These are phyloP conservation scores for Eutrigla gurnardus DNA, from an alignment of 2,797 vertebrate genomes.

Conservation along the genomic window DNA sequence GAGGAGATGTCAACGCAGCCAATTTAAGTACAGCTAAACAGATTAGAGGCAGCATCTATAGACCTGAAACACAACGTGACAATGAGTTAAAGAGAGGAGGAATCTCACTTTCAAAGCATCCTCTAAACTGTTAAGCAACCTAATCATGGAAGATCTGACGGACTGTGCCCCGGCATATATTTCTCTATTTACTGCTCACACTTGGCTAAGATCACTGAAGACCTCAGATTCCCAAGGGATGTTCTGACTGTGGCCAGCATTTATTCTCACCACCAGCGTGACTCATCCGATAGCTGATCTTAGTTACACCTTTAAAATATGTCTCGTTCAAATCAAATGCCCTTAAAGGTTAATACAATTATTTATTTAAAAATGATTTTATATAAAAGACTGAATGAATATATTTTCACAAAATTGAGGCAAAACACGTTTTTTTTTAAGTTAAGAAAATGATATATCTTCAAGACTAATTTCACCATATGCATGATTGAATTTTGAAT, in stretches of 20 bases:
- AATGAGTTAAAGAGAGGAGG: conserved; percentile 87
- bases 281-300: conserved; percentile 34
- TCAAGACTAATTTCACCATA: too few species aligned
- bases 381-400: neutral
- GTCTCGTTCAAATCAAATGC: conserved; percentile 14
- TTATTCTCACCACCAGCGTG: conserved; percentile 44
- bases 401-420: too few species aligned
- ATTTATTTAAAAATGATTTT: neutral
- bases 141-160: conserved; percentile 86
- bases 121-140: conserved; percentile 89
- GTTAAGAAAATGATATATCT: too few species aligned
- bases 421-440: too few species aligned
- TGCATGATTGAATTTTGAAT: too few species aligned
- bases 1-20: conserved; percentile 91
- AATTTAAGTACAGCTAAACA: conserved; percentile 97
- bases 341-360: neutral
- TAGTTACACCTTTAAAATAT: conserved; percentile 23
- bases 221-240: conserved; percentile 44
- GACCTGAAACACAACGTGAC: conserved; percentile 87
- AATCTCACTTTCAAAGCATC: conserved; percentile 89
- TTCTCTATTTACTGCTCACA: conserved; percentile 82
- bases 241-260: conserved; percentile 45
- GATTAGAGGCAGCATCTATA: conserved; percentile 91
- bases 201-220: conserved; percentile 58
- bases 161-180: conserved; percentile 83